These are phyloP conservation scores for Automeris io DNA, from an alignment of 2,888 invertebrate species.

Conservation along the genomic window DNA sequence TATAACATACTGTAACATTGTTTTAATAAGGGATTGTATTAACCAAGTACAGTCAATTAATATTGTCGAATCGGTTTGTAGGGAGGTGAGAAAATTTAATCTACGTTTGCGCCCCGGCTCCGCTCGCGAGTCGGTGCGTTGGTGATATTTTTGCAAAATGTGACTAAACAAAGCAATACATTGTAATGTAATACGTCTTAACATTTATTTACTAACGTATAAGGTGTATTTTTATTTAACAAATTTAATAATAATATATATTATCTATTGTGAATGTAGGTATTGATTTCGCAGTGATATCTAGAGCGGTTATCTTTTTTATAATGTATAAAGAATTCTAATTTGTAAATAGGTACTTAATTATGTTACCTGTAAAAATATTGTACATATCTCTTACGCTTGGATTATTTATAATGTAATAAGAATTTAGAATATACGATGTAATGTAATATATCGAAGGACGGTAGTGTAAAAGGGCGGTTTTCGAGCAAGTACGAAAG, in stretches of 20 bases:
- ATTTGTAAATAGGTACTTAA: constrained; percentile 78
- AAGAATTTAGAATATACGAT: constrained; percentile 44
- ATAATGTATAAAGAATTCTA: constrained; percentile 74
- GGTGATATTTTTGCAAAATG: constrained; percentile 83
- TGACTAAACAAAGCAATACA: constrained; percentile 87
- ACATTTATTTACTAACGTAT: constrained; percentile 66
- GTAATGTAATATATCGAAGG: constrained; percentile 32
- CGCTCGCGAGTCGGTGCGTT: constrained; percentile 36
- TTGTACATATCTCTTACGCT: constrained; percentile 77
- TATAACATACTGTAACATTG: too few species aligned
- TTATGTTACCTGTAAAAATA: constrained; percentile 73
- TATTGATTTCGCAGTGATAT: constrained; percentile 76
- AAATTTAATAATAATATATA: constrained; percentile 54
- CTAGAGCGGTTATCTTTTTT: constrained; percentile 73
- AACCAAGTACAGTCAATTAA: constrained; percentile 3
- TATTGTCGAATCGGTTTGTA: constrained; percentile 17
- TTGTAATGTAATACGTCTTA: constrained; percentile 80
- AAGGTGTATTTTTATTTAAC: constrained; percentile 67
- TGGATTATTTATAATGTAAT: constrained; percentile 72
- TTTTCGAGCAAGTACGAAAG: background rate
- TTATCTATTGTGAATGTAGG: constrained; percentile 74
- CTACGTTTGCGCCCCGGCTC: constrained; percentile 26
- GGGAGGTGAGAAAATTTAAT: constrained; percentile 26
- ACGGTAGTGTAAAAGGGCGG: background rate
- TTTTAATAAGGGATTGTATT: too few species aligned